Percentiles rank a stretch among this genome's conserved stretches.
These are phyloP conservation scores for Cephus rjabovi DNA, from an alignment of 2,888 invertebrate genomes.

Conservation along the genomic window DNA sequence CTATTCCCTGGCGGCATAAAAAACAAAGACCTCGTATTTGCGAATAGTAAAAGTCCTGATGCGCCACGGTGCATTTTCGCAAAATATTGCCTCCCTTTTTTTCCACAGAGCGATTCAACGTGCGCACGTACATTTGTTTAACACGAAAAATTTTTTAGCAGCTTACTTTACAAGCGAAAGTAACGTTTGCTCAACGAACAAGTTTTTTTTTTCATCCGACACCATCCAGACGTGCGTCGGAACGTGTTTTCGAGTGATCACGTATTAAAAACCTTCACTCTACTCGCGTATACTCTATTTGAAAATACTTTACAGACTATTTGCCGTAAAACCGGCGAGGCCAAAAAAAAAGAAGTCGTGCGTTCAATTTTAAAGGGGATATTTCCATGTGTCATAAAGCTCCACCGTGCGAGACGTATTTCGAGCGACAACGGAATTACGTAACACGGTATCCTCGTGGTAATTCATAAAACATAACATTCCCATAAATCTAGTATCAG, in stretches of 20 bases:
- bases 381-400: not conserved
- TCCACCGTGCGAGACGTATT: not conserved
- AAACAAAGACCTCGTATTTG: not conserved
- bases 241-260: not conserved
- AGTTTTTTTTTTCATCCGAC: not conserved
- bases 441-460: not conserved
- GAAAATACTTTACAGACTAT: not conserved
- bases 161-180: not conserved
- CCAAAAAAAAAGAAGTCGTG: not conserved
- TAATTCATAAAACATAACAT: not conserved
- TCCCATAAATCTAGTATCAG: not conserved
- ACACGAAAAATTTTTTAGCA: not conserved
- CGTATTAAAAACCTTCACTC: not conserved
- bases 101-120: not conserved
- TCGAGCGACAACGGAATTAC: not conserved
- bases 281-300: not conserved
- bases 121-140: not conserved
- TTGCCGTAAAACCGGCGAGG: not conserved
- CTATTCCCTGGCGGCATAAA: conserved; percentile 25
- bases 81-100: not conserved
- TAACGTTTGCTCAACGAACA: not conserved
- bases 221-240: not conserved
- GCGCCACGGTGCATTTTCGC: not conserved
- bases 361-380: not conserved
- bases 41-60: not conserved